Evolutionary conservation across 2,113 vertebrate genomes (phyloP).

Genomic region (Lates calcarifer): DNA sequence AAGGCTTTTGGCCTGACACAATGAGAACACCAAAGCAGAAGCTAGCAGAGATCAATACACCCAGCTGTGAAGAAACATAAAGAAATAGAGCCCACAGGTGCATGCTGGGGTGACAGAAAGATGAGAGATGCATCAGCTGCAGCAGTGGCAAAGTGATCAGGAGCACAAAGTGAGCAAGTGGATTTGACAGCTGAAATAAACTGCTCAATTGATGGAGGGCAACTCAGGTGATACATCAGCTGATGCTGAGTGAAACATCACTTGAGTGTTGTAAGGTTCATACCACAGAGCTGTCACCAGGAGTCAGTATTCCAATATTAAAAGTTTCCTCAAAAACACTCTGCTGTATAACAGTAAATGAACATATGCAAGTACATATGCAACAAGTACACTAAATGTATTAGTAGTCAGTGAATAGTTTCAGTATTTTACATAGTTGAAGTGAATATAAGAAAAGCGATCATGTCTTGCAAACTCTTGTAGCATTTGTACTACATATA

Average conservation of each 20-base stretch:
- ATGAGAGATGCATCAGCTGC: slow-evolving; percentile 39
- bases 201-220: slow-evolving; percentile 30
- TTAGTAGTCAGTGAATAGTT: not conserved
- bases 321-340: too few relatives aligned
- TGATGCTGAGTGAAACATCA: not conserved
- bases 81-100: slow-evolving; percentile 17
- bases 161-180: slow-evolving; percentile 19
- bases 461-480: too few relatives aligned
- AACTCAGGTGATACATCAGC: slow-evolving; percentile 1
- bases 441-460: too few relatives aligned
- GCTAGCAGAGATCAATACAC: slow-evolving; percentile 15
- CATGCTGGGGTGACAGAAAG: slow-evolving; percentile 28
- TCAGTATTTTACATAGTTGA: not conserved
- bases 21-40: not conserved
- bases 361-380: too few relatives aligned
- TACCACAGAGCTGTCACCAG: not conserved
- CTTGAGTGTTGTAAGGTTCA: not conserved
- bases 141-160: slow-evolving; percentile 56
- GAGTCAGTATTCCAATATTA: not conserved
- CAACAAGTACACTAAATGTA: too few relatives aligned
- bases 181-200: slow-evolving; percentile 64
- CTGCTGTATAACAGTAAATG: too few relatives aligned
- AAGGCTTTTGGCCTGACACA: slow-evolving; percentile 1
- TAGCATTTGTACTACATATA: not conserved
- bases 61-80: slow-evolving; percentile 27